phyloP scores from a whole-genome alignment of 2,797 vertebrate genomes.

The Lophotriccus pileatus region DNA sequence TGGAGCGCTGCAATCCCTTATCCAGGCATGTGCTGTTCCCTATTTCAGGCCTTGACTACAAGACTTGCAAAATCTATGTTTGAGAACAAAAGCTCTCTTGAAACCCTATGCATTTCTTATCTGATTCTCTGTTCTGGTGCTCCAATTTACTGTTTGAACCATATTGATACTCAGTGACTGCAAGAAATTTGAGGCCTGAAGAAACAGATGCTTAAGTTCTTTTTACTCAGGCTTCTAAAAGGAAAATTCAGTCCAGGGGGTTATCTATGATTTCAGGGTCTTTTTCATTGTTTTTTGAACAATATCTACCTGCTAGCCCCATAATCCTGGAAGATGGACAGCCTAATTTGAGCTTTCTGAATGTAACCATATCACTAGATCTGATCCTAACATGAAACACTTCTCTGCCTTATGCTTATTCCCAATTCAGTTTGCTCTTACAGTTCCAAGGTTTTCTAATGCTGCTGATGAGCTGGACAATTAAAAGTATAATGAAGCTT shows the following conservation, averaged over 20 bases:
- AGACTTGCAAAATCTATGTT: not conserved
- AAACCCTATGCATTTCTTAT: not conserved
- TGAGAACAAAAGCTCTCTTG: not conserved
- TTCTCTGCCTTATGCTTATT: not conserved
- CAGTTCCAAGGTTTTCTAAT: not conserved
- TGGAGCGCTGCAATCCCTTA: not conserved
- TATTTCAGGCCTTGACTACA: not conserved
- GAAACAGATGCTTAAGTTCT: not conserved
- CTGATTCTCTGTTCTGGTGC: not conserved
- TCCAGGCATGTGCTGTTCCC: not conserved
- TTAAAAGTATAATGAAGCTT: not conserved
- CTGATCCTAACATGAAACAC: not conserved
- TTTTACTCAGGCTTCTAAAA: not conserved
- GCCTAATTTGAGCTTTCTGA: not conserved
- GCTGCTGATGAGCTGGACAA: not conserved
- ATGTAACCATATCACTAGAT: not conserved
- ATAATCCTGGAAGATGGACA: not conserved
- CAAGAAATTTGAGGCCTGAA: not conserved
- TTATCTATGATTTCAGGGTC: not conserved
- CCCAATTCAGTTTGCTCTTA: not conserved
- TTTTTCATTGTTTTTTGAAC: not conserved
- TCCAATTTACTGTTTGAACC: not conserved
- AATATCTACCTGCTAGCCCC: not conserved
- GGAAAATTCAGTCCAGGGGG: rapidly evolving
- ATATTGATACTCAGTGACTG: not conserved